Evolutionary conservation across 2,113 vertebrate species (phyloP).

Genomic region (Pterocles gutturalis): DNA sequence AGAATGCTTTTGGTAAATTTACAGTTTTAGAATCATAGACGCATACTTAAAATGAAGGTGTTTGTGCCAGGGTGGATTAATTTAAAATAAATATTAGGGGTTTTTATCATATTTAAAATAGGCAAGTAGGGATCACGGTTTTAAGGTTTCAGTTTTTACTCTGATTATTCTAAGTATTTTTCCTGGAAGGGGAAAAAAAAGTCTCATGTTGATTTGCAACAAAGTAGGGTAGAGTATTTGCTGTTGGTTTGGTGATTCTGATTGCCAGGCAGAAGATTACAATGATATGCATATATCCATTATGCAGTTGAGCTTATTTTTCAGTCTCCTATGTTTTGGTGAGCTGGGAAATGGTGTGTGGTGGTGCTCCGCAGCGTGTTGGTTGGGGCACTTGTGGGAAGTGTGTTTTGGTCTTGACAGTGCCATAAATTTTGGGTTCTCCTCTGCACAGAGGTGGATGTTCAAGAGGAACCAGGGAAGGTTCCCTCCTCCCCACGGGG

Average conservation of each 20-base stretch:
- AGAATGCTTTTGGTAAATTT: neutral
- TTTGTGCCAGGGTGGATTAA: neutral
- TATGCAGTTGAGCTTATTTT: neutral
- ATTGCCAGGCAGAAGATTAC: neutral
- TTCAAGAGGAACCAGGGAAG: neutral
- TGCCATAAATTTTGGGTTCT: neutral
- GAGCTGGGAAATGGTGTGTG: neutral
- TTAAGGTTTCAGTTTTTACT: neutral
- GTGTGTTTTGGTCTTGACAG: neutral
- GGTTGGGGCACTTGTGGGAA: accelerated
- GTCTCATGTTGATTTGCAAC: neutral
- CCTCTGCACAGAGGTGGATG: neutral
- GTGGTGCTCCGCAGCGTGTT: accelerated
- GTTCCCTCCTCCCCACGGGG: neutral
- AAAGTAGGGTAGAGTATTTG: neutral
- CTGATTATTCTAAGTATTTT: neutral
- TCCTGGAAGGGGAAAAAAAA: neutral
- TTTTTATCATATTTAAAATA: neutral
- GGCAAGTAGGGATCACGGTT: neutral
- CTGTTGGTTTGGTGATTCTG: neutral
- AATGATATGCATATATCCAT: neutral
- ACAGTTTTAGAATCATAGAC: neutral
- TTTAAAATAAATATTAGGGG: neutral
- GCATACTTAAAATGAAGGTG: neutral
- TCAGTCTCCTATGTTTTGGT: neutral